Base-by-base conservation (phyloP, 2,888 invertebrate genomes). In the Drosophila mimetica region DNA sequence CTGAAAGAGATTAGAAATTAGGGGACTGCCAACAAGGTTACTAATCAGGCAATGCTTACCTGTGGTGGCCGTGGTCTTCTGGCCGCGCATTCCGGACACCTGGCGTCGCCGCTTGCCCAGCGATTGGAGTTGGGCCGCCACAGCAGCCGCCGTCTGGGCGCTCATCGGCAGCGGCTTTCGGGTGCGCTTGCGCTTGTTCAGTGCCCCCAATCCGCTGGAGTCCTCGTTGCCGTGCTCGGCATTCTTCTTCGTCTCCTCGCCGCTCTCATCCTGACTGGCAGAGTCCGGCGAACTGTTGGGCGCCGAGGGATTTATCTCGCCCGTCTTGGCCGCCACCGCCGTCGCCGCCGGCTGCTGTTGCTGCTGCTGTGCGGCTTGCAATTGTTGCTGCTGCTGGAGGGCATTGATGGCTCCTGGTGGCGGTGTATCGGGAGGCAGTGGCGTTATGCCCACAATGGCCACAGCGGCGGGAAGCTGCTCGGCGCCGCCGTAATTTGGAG, bases 401-500 rank as follows among this genome's bases (percentile, higher is more conserved):
- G 37, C 32, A 8, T 32, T n/a, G 9, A 32, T 22, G 1, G 58
- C 47, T 2, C 41, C 22, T 8, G 65, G 41, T 11, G 63, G 58
- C 4, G 52, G 54, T 1, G 78, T 67, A 2, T 73, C 80, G 0
- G 84, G 55, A 0, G 84, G 48, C 6, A 74, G 14, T 0, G 76
- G 72, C 0, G 70, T 30, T 2, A 73, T 58, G 36, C 71, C 77
- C 0, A 66, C 28, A 1, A 71, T 53, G 14, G 41, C 44, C 5
- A n/a, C n/a, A 25, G 58, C 32, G 20, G 4, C 1, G 3, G 54
- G 32, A 6, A 30, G 41, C 30, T 53, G 69, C 0, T 81, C 74
- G 44, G 71, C 65, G 67, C 70, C 79, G 90, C 90, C 47, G 20
- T 94, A 94, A 30, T 71, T 88, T 0, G 96, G 96, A 46, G 96